A percentile compares a stretch with the other conserved stretches of the same genome.
phyloP scores from a whole-genome alignment of 2,888 invertebrate genomes.

The Meiosimyza platycephala region DNA sequence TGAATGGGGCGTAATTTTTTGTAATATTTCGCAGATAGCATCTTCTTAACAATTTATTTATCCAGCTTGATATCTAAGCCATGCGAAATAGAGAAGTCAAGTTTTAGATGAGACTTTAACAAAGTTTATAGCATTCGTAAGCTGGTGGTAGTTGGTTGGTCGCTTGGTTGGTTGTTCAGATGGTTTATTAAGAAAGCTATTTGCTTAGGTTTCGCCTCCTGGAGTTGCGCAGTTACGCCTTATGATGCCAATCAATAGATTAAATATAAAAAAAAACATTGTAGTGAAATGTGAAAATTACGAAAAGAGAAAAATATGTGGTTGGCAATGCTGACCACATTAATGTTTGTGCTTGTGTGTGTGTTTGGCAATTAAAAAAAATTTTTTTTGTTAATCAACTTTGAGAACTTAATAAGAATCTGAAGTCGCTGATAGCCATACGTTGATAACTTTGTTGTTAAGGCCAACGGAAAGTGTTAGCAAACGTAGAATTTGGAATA shows the following conservation, averaged over 20 bases:
- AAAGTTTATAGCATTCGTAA: too few species aligned
- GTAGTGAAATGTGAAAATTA: not conserved
- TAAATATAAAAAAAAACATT: slow-evolving; percentile 1
- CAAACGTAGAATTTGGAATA: too few species aligned
- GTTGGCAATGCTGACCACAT: not conserved
- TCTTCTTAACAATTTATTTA: slow-evolving; percentile 13
- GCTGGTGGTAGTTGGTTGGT: too few species aligned
- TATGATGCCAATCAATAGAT: slow-evolving; percentile 21
- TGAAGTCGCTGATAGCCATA: not conserved
- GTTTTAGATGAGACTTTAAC: too few species aligned
- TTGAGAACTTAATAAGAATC: slow-evolving; percentile 23
- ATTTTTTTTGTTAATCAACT: slow-evolving; percentile 23
- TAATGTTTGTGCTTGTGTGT: not conserved
- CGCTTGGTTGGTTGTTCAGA: too few species aligned
- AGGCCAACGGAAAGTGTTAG: too few species aligned
- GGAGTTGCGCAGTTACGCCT: slow-evolving; percentile 24
- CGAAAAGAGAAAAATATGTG: not conserved
- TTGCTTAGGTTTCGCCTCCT: slow-evolving; percentile 14
- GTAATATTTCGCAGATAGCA: slow-evolving; percentile 23
- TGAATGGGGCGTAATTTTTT: slow-evolving; percentile 6
- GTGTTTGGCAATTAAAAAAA: slow-evolving; percentile 17
- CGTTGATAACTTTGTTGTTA: too few species aligned
- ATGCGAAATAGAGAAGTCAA: too few species aligned
- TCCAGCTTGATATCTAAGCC: not conserved
- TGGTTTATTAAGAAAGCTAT: slow-evolving; percentile 23